Percentiles rank a stretch among this genome's conserved stretches.
phyloP scores from a whole-genome alignment of 1,140 invertebrate genomes.

The Globodera rostochiensis region DNA sequence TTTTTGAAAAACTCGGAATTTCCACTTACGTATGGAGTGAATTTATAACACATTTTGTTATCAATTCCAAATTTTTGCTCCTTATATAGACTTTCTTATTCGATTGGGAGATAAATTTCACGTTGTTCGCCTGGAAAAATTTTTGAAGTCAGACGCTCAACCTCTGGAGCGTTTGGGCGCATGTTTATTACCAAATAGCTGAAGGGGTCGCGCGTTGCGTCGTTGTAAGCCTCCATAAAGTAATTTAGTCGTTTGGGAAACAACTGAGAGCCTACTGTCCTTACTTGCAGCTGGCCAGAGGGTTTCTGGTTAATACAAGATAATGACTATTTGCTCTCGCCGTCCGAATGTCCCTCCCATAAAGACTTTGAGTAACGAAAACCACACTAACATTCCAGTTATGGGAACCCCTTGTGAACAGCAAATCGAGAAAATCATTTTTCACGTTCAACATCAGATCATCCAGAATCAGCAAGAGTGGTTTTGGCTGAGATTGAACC shows the following conservation, averaged over 20 bases:
- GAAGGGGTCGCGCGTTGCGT: background rate
- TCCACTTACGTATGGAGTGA: background rate
- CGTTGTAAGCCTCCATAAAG: background rate
- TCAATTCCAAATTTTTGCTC: background rate
- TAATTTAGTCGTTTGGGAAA: background rate
- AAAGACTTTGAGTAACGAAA: slow-evolving; percentile 16
- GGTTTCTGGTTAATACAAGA: background rate
- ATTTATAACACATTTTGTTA: background rate
- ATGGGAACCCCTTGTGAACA: background rate
- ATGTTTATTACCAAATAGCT: slow-evolving; percentile 19
- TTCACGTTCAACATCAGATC: slow-evolving; percentile 13
- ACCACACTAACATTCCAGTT: slow-evolving; percentile 7
- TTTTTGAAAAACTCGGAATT: background rate
- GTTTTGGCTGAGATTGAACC: background rate
- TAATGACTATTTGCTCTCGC: background rate
- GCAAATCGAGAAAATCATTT: slow-evolving; percentile 8
- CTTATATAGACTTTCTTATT: background rate
- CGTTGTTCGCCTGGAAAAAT: slow-evolving; percentile 33
- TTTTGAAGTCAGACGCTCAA: slow-evolving; percentile 20
- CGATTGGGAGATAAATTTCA: slow-evolving; percentile 16
- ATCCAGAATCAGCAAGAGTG: background rate
- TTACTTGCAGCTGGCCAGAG: background rate
- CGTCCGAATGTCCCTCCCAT: background rate
- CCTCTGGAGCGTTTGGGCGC: slow-evolving; percentile 33
- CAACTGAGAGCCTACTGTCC: background rate